A percentile compares a stretch with the other conserved stretches of the same genome.
Conservation (phyloP, 2,113 vertebrate species). For the Burhinus bistriatus region DNA sequence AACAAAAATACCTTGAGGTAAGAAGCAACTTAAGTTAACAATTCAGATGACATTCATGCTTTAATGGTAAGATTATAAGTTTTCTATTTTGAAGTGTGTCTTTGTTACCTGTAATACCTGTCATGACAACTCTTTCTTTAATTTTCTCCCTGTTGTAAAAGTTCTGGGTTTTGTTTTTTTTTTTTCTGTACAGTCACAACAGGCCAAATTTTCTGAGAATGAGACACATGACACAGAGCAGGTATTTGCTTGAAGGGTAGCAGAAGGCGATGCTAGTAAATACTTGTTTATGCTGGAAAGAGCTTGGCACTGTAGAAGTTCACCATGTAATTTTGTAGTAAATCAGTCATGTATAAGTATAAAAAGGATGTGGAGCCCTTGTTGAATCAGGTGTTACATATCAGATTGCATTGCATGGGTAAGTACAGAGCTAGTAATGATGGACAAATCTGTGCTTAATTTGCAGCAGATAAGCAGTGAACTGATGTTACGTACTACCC, state of each 20-base stretch:
- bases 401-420: not conserved
- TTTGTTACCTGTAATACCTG: not conserved
- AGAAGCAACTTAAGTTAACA: not conserved
- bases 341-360: not conserved
- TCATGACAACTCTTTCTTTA: not conserved
- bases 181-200: not conserved
- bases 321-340: not conserved
- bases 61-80: slow-evolving; percentile 51
- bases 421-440: not conserved
- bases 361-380: not conserved
- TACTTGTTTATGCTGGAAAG: not conserved
- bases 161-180: not conserved
- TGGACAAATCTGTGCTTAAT: not conserved
- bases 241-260: not conserved
- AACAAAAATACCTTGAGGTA: not conserved
- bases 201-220: not conserved
- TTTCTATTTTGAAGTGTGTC: not conserved
- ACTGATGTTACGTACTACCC: not conserved
- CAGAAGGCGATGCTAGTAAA: not conserved
- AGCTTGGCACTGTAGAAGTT: not conserved
- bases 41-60: slow-evolving; percentile 7
- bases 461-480: not conserved
- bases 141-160: not conserved
- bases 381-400: not conserved
- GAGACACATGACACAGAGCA: not conserved